A percentile compares a stretch with the other conserved stretches of the same genome.
Evolutionary conservation across 2,113 vertebrate species (phyloP).

Genomic region (Hymenochirus boettgeri): DNA sequence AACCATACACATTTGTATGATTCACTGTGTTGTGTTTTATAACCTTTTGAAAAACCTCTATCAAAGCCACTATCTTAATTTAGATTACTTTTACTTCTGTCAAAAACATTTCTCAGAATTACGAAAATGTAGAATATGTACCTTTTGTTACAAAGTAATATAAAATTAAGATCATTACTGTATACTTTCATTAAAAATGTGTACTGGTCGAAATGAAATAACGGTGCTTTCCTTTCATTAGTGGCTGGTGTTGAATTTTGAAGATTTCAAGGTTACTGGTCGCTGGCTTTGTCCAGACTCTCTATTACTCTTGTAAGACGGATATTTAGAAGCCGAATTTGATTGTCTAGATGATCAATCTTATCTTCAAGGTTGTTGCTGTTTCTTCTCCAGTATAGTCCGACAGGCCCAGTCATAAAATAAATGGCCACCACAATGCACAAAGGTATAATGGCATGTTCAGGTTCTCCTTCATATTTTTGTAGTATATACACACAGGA

Average conservation of each 20-base stretch:
- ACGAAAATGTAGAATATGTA: too few species aligned
- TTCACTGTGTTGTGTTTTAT: too few species aligned
- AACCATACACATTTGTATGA: too few species aligned
- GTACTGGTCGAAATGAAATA: constrained; percentile 17
- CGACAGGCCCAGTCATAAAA: constrained; percentile 92
- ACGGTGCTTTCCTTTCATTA: constrained; percentile 16
- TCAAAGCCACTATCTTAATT: too few species aligned
- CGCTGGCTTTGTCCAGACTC: constrained; percentile 72
- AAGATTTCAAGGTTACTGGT: constrained; percentile 59
- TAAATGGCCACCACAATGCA: constrained; percentile 89
- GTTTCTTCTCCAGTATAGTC: constrained; percentile 81
- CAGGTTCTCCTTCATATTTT: constrained; percentile 89
- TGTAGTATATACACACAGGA: constrained; percentile 93
- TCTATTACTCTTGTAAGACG: constrained; percentile 88
- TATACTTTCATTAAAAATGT: neutral
- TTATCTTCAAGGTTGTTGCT: constrained; percentile 80
- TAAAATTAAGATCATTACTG: too few species aligned
- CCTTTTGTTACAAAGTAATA: too few species aligned
- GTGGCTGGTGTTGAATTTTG: constrained; percentile 14
- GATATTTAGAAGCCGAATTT: constrained; percentile 91
- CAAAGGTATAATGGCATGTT: constrained; percentile 80
- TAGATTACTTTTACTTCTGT: too few species aligned
- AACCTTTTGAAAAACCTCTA: too few species aligned
- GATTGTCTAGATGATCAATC: constrained; percentile 89
- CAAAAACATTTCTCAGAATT: too few species aligned